Evolutionary conservation across 2,113 vertebrate genomes (phyloP).

Genomic region (Psittacus erithacus): DNA sequence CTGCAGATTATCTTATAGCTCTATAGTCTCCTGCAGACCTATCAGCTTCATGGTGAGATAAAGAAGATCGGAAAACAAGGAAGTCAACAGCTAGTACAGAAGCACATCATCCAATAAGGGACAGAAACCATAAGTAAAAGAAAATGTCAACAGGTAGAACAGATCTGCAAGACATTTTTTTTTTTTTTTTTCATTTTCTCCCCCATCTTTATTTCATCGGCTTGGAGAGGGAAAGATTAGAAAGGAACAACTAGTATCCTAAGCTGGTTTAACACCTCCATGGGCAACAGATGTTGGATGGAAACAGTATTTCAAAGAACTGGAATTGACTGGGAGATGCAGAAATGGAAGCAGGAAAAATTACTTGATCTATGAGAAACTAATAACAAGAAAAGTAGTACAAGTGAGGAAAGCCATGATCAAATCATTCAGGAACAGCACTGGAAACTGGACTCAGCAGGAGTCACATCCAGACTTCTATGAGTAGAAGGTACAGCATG

Average conservation of each 20-base stretch:
- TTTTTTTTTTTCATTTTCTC: background rate
- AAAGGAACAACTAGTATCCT: background rate
- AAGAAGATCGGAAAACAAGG: background rate
- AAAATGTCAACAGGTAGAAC: background rate
- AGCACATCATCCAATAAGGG: background rate
- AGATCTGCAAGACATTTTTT: background rate
- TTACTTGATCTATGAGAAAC: background rate
- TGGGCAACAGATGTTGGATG: background rate
- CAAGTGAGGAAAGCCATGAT: background rate
- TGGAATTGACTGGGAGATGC: background rate
- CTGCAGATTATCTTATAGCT: background rate
- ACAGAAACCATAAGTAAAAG: background rate
- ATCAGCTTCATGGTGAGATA: background rate
- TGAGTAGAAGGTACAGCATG: background rate
- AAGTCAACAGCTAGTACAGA: background rate
- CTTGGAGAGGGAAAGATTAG: background rate
- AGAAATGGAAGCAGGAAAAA: background rate
- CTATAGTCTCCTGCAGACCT: background rate
- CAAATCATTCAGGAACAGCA: background rate
- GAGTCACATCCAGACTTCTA: background rate
- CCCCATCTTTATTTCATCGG: background rate
- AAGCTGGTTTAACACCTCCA: background rate
- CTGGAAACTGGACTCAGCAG: background rate
- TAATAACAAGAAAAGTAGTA: background rate
- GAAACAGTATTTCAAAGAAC: background rate